These are phyloP conservation scores for Bombus polaris DNA, from an alignment of 1,140 invertebrate species.

Conservation along the genomic window DNA sequence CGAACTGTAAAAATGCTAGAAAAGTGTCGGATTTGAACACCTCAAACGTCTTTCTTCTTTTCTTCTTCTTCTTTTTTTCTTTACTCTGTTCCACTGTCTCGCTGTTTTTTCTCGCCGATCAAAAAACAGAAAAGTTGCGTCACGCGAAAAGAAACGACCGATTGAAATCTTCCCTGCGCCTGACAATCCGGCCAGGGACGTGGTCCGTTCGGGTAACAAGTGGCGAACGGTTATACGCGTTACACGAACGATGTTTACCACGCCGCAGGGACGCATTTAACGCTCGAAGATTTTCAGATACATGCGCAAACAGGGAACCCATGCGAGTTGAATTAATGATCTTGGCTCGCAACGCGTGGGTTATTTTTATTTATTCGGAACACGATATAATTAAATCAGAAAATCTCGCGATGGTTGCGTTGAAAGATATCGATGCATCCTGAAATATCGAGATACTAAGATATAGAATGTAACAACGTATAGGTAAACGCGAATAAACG, in stretches of 20 bases:
- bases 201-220: conserved; percentile 65
- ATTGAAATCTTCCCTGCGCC: conserved; percentile 62
- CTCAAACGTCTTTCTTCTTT: neutral
- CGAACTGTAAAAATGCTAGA: neutral
- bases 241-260: conserved; percentile 45
- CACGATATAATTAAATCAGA: neutral
- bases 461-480: no score
- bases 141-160: conserved; percentile 42
- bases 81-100: neutral
- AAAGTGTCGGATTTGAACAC: conserved; percentile 14
- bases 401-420: no score
- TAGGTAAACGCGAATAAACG: no score
- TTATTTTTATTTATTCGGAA: neutral
- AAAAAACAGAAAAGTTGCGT: conserved; percentile 41
- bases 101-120: neutral
- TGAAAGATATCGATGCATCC: no score
- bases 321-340: neutral
- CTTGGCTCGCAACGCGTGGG: neutral
- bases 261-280: conserved; percentile 17
- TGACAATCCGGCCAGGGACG: conserved; percentile 59
- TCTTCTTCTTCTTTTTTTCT: no score
- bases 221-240: conserved; percentile 52
- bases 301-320: neutral
- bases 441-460: no score
- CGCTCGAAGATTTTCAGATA: neutral